Evolutionary conservation across 2,797 vertebrate genomes (phyloP).

Genomic region (Menidia menidia): DNA sequence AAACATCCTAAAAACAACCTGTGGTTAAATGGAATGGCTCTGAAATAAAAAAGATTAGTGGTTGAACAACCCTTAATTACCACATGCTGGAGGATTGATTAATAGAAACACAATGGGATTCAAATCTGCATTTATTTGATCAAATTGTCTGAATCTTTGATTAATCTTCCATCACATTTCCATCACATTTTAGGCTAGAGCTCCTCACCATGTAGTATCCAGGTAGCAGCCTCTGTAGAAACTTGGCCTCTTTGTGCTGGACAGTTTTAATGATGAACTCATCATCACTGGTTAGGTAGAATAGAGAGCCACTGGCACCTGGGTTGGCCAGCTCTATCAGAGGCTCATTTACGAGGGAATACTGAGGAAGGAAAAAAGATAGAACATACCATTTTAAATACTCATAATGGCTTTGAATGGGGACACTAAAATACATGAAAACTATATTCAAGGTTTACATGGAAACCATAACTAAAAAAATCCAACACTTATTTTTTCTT

Average conservation of each 20-base stretch:
- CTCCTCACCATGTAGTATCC: slow-evolving; percentile 97
- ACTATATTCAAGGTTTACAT: slow-evolving; percentile 7
- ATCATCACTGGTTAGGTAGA: slow-evolving; percentile 97
- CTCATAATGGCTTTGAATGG: slow-evolving; percentile 10
- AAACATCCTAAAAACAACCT: too few species aligned
- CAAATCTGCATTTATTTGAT: too few species aligned
- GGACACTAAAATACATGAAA: slow-evolving; percentile 1
- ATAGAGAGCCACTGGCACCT: slow-evolving; percentile 95
- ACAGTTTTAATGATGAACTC: slow-evolving; percentile 99
- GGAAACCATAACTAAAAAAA: slow-evolving; percentile 11
- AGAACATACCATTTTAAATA: slow-evolving; percentile 18
- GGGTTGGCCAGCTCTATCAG: slow-evolving; percentile 97
- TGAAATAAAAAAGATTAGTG: too few species aligned
- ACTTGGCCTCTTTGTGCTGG: slow-evolving; percentile 98
- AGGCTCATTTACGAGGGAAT: slow-evolving; percentile 95
- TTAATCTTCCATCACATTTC: not conserved
- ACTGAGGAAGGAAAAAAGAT: slow-evolving; percentile 77
- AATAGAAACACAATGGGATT: too few species aligned
- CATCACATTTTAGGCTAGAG: not conserved
- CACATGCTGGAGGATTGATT: too few species aligned
- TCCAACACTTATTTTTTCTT: not conserved
- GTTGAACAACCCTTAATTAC: too few species aligned
- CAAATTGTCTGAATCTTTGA: not conserved
- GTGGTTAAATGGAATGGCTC: too few species aligned
- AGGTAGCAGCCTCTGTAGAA: slow-evolving; percentile 96